Evolutionary conservation across 2,888 invertebrate species (phyloP).

Genomic region (Pristionchus japonicus): DNA sequence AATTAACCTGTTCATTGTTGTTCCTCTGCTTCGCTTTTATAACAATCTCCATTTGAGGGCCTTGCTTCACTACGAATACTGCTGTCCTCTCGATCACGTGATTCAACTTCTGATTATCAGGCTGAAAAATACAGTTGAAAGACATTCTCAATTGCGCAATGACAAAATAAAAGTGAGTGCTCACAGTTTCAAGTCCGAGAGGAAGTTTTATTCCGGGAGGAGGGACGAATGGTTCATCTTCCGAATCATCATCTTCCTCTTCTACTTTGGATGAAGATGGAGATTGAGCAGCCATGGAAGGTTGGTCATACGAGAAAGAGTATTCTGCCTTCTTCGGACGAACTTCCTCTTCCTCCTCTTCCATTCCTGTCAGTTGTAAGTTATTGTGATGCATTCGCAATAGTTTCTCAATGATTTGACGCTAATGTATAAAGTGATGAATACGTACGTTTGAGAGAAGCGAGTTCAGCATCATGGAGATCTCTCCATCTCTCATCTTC

Average conservation of each 20-base stretch:
- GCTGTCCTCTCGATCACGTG: constrained; percentile 91
- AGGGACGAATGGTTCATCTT: constrained; percentile 83
- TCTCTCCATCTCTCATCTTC: constrained; percentile 95
- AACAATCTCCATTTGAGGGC: constrained; percentile 97
- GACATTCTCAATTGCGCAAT: too few species aligned
- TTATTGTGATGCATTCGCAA: too few species aligned
- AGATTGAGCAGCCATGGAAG: not conserved
- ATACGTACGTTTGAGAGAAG: constrained; percentile 35
- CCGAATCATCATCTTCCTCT: constrained; percentile 59
- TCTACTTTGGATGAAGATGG: constrained; percentile 51
- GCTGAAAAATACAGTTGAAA: constrained; percentile 56
- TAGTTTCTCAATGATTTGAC: too few species aligned
- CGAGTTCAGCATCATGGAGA: constrained; percentile 44
- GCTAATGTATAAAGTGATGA: too few species aligned
- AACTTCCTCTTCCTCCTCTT: constrained; percentile 50
- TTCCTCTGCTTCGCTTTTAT: constrained; percentile 92
- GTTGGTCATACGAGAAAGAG: constrained; percentile 23
- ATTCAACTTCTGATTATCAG: constrained; percentile 64
- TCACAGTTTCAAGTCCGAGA: constrained; percentile 80
- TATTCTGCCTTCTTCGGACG: constrained; percentile 41
- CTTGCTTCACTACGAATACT: constrained; percentile 79
- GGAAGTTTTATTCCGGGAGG: constrained; percentile 86
- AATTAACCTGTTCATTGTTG: constrained; percentile 60
- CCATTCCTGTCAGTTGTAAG: too few species aligned
- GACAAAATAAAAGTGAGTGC: not conserved